Evolutionary conservation across 2,888 invertebrate genomes (phyloP), one percentile per base, ranked within the genome.

Genomic region (Campoplex nolae): DNA sequence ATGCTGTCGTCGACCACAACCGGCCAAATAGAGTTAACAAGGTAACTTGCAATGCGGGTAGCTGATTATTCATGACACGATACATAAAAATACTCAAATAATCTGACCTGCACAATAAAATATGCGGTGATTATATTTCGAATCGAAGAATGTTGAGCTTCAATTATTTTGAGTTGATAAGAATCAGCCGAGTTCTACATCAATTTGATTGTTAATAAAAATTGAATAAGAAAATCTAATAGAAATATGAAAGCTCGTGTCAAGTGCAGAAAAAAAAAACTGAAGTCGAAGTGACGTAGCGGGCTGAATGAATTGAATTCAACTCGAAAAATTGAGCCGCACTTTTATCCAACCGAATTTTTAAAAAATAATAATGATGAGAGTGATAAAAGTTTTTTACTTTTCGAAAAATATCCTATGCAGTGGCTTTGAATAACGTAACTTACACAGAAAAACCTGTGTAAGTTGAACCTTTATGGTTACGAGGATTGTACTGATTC

Each of bases 11-110:
- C 75, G 70, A 48, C 62, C 54, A 83, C 83, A 65, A 65, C 23
- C 79, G 9, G 70, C 13, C 35, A 42, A 51, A 65, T 35, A n/a
- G 18, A 73, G 71, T 56, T 65, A 56, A 56, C 70, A 73, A 79
- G 68, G 42, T 42, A 62, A 32, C 58, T 42, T 76, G 79, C 62
- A 78, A 86, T 86, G 83, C 86, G 76, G 86, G 86, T 86, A 54
- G 65, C 51, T 75, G 65, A 82, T 78, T 56, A 67, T 67, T 38
- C 35, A 38, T 42, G 58, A 67, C 4, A 48, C 67, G 48, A 32
- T 77, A 68, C 38, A 62, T 51, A 48, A 65, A 48, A 65, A 62
- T 38, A 23, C 65, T 42, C 48, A 65, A 62, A 54, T 38, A 18
- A 65, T 67, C 58, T 62, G 73, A 28, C 11, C 11, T 28, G 9